Percentiles rank a stretch among this genome's conserved stretches.
Evolutionary conservation across 2,797 vertebrate genomes (phyloP).

Genomic region (Leucoraja ocellata): DNA sequence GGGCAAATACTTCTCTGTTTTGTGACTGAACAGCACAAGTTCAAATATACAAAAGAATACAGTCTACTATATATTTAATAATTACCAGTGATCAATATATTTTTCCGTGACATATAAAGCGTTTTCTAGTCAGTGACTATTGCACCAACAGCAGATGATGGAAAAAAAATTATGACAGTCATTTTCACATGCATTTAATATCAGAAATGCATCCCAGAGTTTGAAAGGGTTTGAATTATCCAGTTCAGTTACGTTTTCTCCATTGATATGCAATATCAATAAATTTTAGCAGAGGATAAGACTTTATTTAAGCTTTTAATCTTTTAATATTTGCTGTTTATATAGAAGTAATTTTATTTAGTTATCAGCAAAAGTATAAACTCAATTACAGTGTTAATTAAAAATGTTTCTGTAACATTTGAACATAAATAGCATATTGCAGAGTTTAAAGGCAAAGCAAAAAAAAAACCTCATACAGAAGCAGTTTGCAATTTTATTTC

Average conservation of each 20-base stretch:
- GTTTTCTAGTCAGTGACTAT: not conserved
- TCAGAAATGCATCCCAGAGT: conserved; percentile 28
- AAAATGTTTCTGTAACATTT: not conserved
- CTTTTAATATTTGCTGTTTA: not conserved
- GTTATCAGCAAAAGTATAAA: conserved; percentile 20
- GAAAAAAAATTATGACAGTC: not conserved
- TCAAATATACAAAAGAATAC: conserved; percentile 8
- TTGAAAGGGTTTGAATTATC: conserved; percentile 30
- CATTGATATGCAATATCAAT: not conserved
- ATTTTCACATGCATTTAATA: conserved; percentile 24
- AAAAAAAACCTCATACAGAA: conserved; percentile 6
- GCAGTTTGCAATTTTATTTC: conserved; percentile 12
- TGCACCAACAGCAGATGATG: not conserved
- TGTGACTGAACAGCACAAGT: not conserved
- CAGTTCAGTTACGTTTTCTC: conserved; percentile 20
- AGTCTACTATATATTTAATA: not conserved
- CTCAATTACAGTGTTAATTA: conserved; percentile 6
- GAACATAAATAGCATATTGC: not conserved
- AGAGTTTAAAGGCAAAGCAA: conserved; percentile 24
- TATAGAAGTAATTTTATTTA: not conserved
- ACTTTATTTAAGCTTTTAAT: not conserved
- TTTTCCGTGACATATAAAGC: not conserved
- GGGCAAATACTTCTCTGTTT: conserved; percentile 67
- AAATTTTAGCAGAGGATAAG: not conserved
- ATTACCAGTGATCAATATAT: conserved; percentile 24